A percentile compares a stretch with the other conserved stretches of the same genome.
Conservation (phyloP, 2,113 vertebrate genomes). For the Mus pahari region DNA sequence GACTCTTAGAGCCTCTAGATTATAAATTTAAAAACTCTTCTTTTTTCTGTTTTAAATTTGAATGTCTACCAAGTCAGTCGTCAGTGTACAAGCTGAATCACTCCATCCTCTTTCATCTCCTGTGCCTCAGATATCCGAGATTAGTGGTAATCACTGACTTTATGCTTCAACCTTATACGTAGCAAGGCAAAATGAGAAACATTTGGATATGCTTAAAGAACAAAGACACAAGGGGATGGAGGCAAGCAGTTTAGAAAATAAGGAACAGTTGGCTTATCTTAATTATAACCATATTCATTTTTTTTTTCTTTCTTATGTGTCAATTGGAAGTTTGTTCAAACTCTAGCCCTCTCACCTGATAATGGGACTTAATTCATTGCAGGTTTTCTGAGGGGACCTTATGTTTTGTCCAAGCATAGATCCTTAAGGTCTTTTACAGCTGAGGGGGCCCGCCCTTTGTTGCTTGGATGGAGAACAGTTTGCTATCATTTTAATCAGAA, state of each 20-base stretch:
- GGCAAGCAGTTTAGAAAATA: slow-evolving; percentile 79
- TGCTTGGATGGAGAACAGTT: slow-evolving; percentile 51
- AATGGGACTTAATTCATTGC: slow-evolving; percentile 53
- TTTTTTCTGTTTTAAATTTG: slow-evolving; percentile 19
- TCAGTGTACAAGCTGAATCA: neutral
- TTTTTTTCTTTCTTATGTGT: slow-evolving; percentile 51
- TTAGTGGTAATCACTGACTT: neutral
- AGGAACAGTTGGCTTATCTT: slow-evolving; percentile 76
- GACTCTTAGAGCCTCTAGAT: neutral
- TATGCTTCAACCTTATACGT: slow-evolving; percentile 68
- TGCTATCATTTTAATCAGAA: slow-evolving; percentile 6
- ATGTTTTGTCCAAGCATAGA: slow-evolving; percentile 53
- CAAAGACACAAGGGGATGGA: slow-evolving; percentile 69
- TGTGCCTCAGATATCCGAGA: neutral
- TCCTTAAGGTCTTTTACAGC: slow-evolving; percentile 39
- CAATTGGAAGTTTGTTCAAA: slow-evolving; percentile 57
- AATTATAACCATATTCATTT: slow-evolving; percentile 80
- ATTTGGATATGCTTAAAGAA: slow-evolving; percentile 80
- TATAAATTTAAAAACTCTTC: neutral
- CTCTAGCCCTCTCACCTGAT: slow-evolving; percentile 66
- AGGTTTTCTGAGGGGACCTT: slow-evolving; percentile 13
- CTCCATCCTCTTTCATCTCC: neutral
- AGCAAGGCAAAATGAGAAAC: slow-evolving; percentile 70
- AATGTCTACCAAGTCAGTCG: neutral
- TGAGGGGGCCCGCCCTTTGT: neutral